Evolutionary conservation across 2,888 invertebrate genomes (phyloP).

Genomic region (Scrobipalpa atriplicella): DNA sequence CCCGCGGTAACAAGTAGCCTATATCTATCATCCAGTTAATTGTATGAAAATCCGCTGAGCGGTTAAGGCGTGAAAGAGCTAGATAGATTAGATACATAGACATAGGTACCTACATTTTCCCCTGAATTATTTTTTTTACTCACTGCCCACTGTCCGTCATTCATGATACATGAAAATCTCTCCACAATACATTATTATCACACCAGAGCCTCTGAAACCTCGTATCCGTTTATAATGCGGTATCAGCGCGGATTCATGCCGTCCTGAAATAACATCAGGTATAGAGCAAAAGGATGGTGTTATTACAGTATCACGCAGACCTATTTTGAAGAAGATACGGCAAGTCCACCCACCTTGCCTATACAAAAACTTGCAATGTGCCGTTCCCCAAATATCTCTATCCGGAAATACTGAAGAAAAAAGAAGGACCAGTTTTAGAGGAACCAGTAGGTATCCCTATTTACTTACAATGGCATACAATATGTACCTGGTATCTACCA

Average conservation of each 20-base stretch:
- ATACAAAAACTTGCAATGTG: too few relatives aligned
- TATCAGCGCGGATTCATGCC: constrained; percentile 4
- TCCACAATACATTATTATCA: constrained; percentile 14
- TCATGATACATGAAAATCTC: constrained; percentile 5
- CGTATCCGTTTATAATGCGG: background rate
- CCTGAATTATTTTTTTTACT: background rate
- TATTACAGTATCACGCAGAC: background rate
- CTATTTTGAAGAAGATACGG: too few relatives aligned
- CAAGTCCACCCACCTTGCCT: too few relatives aligned
- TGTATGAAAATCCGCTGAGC: too few relatives aligned
- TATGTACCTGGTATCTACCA: too few relatives aligned
- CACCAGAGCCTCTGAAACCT: background rate
- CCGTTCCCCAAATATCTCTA: too few relatives aligned
- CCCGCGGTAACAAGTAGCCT: background rate
- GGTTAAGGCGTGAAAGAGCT: background rate
- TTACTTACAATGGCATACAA: too few relatives aligned
- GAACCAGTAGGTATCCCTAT: too few relatives aligned
- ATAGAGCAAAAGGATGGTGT: background rate
- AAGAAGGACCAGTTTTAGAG: too few relatives aligned
- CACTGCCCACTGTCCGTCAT: background rate
- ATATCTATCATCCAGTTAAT: too few relatives aligned
- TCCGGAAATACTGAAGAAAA: too few relatives aligned
- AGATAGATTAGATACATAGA: too few relatives aligned
- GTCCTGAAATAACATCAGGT: constrained; percentile 5
- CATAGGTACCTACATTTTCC: background rate